Conservation (phyloP, 2,113 vertebrate species). For the Zapus hudsonius region DNA sequence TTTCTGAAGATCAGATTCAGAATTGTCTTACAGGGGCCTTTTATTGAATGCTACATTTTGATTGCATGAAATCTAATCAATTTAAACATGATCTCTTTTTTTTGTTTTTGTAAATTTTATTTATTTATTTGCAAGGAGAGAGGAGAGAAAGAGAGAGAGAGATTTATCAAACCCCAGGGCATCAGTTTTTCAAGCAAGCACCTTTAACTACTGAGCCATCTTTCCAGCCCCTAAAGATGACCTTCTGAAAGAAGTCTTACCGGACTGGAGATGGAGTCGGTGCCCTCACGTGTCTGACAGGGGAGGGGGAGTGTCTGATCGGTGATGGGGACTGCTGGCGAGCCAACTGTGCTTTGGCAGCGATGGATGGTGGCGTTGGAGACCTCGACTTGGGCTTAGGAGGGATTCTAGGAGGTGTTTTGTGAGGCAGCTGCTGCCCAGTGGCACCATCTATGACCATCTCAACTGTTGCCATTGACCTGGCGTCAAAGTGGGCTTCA, state of each 20-base stretch:
- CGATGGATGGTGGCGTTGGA: conserved; percentile 89
- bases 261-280: conserved; percentile 95
- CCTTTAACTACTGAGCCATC: too few species aligned
- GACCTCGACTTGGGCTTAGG: conserved; percentile 95
- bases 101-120: too few species aligned
- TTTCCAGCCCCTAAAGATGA: too few species aligned
- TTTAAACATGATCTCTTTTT: too few species aligned
- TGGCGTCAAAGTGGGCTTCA: conserved; percentile 93
- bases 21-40: background rate
- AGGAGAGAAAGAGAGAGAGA: too few species aligned
- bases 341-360: conserved; percentile 89
- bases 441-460: conserved; percentile 90
- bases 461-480: conserved; percentile 91
- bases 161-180: too few species aligned
- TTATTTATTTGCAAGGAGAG: too few species aligned
- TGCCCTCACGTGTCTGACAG: conserved; percentile 95
- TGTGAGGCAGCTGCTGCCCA: conserved; percentile 93
- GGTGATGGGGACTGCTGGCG: conserved; percentile 98
- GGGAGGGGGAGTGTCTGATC: conserved; percentile 96
- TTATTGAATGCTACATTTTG: background rate
- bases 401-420: conserved; percentile 95
- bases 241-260: conserved; percentile 82
- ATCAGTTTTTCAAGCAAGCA: too few species aligned
- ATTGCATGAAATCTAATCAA: background rate
- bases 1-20: background rate